Percentiles rank a stretch among this genome's conserved stretches.
Conservation (phyloP, 1,140 invertebrate genomes). For the Eumaeus atala region DNA sequence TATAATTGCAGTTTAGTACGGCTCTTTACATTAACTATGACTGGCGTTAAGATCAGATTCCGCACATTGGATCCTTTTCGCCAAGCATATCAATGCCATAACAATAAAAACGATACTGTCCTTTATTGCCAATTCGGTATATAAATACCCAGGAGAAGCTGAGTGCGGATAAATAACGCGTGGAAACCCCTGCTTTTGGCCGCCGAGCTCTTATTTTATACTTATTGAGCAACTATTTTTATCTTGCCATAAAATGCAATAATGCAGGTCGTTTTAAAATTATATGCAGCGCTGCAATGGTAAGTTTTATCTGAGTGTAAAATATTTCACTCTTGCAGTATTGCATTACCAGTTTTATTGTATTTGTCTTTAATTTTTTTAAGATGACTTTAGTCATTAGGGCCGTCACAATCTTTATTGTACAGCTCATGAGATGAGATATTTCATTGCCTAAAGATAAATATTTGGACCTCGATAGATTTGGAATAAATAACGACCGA, state of each 20-base stretch:
- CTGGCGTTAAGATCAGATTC: not conserved
- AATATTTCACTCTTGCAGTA: slow-evolving; percentile 26
- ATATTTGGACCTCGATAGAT: too few relatives aligned
- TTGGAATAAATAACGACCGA: too few relatives aligned
- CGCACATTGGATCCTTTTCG: not conserved
- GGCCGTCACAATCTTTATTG: too few relatives aligned
- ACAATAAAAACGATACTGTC: slow-evolving; percentile 15
- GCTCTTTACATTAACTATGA: not conserved
- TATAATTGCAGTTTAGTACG: not conserved
- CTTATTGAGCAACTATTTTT: slow-evolving; percentile 56
- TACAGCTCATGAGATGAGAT: too few relatives aligned
- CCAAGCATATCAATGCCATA: slow-evolving; percentile 17
- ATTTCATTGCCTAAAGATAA: too few relatives aligned
- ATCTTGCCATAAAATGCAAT: slow-evolving; percentile 49
- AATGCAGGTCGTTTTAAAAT: slow-evolving; percentile 53
- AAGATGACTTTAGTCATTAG: too few relatives aligned
- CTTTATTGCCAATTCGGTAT: slow-evolving; percentile 34
- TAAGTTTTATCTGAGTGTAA: slow-evolving; percentile 26
- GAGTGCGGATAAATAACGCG: slow-evolving; percentile 43
- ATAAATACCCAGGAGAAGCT: slow-evolving; percentile 32
- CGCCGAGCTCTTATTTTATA: slow-evolving; percentile 46
- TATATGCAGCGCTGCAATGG: slow-evolving; percentile 37
- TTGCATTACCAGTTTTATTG: slow-evolving; percentile 8
- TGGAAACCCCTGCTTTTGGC: slow-evolving; percentile 29
- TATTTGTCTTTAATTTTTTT: too few relatives aligned